Base-by-base conservation (phyloP, 2,888 invertebrate genomes). In the Amiota minor region DNA sequence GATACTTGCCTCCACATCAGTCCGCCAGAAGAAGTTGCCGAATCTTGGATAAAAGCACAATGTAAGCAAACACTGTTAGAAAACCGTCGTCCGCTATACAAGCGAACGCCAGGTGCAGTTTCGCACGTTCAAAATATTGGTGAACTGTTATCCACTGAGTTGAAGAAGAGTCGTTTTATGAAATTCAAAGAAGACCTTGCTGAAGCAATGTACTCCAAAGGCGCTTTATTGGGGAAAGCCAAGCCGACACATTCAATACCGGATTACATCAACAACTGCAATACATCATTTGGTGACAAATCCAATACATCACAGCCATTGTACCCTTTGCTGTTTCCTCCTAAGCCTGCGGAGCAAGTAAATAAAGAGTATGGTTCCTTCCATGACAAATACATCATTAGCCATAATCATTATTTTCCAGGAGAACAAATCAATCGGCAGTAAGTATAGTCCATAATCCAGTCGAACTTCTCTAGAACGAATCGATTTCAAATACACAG, bases 321-420 rank as follows among this genome's bases (percentile, higher is more conserved):
- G 0, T 87, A 87, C 62, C 74, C 80, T 0, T 50, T 86, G 20
- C 73, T 85, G 9, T 61, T 87, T 68, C 89, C 89, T 0, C 76
- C 76, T 0, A 88, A 83, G 62, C 67, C 81, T 0, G 72, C 74
- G 0, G 78, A 81, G 2, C 78, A 88, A 55, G 84, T 89, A 0
- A 79, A 86, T 49, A 74, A 74, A 11, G 88, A 87, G 49, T 83
- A 74, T 67, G 70, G 67, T 0, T 64, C 77, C 6, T 85, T 83
- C 74, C 88, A 89, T 72, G 82, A 88, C 2, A 86, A 88, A 73
- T 83, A 85, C 55, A 71, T 86, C 11, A 46, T 87, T 6, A 89
- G 88, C 49, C 89, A 89, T 75, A 84, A 81, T 8, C 81, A 86
- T 47, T 89, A 87, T 70, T 86, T 85, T 35, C 89, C 89, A n/a